phyloP scores from a whole-genome alignment of 2,113 vertebrate species.

The Corvus hawaiiensis region DNA sequence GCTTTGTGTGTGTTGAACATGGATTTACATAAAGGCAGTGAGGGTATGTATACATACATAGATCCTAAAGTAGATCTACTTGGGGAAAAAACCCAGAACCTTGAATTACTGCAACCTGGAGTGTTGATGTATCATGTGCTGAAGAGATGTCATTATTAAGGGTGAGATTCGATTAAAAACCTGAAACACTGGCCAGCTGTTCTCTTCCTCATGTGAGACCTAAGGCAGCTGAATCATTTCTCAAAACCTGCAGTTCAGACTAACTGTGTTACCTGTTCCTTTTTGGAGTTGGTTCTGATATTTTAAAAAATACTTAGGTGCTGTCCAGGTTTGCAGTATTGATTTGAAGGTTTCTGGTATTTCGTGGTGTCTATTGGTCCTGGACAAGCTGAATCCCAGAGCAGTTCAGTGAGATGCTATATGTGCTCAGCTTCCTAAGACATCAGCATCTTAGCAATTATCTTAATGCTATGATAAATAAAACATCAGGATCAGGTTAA shows the following conservation, averaged over 20 bases:
- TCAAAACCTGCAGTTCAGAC: background rate
- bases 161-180: background rate
- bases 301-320: background rate
- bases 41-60: accelerated
- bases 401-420: background rate
- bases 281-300: background rate
- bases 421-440: background rate
- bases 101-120: background rate
- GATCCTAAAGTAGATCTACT: background rate
- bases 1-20: background rate
- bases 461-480: background rate
- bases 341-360: background rate
- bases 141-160: background rate
- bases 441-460: background rate
- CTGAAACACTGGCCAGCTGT: background rate
- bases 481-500: background rate
- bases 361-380: background rate
- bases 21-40: background rate
- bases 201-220: background rate
- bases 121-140: background rate
- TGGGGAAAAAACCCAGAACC: background rate
- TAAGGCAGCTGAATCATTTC: background rate
- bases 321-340: background rate
- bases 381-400: background rate
- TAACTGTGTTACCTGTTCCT: background rate